Conservation (phyloP, 2,797 vertebrate genomes). For the Coranthus polyacanthus region DNA sequence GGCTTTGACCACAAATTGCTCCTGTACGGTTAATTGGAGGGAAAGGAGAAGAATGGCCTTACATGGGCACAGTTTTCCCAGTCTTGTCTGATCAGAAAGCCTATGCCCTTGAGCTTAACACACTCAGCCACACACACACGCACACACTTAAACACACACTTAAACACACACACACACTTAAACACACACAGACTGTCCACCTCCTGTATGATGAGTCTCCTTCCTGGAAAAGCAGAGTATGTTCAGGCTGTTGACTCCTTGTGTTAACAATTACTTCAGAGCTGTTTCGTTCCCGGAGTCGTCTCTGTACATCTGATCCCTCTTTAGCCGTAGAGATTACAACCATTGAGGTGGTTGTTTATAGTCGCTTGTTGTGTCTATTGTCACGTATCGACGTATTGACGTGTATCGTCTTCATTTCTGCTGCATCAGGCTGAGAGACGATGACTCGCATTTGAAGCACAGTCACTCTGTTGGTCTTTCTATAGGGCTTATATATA, state of each 20-base stretch:
- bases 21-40: conserved; percentile 12
- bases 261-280: conserved; percentile 49
- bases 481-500: too few species aligned
- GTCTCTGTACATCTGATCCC: conserved; percentile 22
- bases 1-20: conserved; percentile 23
- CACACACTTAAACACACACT: too few species aligned
- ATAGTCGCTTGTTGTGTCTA: not conserved
- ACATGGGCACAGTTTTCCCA: conserved; percentile 18
- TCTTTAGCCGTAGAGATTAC: conserved; percentile 8
- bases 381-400: too few species aligned
- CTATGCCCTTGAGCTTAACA: not conserved
- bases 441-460: too few species aligned
- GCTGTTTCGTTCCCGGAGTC: conserved; percentile 31
- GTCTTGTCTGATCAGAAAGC: conserved; percentile 10
- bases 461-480: not conserved
- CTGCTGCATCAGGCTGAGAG: not conserved
- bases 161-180: conserved; percentile 8
- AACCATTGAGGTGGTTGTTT: not conserved
- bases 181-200: not conserved
- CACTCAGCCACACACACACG: not conserved
- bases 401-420: not conserved
- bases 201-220: conserved; percentile 5
- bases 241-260: conserved; percentile 15
- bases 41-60: conserved; percentile 8
- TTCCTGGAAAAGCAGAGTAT: conserved; percentile 43